Base-by-base conservation (phyloP, 2,113 vertebrate species). In the Prietella phreatophila region DNA sequence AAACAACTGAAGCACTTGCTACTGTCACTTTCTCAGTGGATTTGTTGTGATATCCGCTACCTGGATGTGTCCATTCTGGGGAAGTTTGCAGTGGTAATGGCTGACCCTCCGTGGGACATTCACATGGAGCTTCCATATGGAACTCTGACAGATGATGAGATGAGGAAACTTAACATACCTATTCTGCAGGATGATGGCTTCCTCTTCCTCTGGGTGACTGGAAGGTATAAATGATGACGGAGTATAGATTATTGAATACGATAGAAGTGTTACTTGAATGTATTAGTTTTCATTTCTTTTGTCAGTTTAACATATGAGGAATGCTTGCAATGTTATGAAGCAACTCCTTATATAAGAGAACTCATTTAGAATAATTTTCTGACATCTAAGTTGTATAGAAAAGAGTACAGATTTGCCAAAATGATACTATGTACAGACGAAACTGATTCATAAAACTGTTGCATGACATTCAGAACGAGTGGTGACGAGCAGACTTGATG, bases 41-140 rank as follows among this genome's bases (percentile, higher is more conserved):
- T 98, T 92, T 97, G 96, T 93, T 99, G 97, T 88, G 97, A 98
- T 88, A 98, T 98, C 88, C 97, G 97, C 47, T 98, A 94, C 93
- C 91, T 98, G 95, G 97, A 98, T 84, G 96, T 97, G 86, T 97
- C 97, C 91, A 97, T 97, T 92, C 93, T 98, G 95, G 97, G 97
- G 6, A 98, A 98, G 94, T 99, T 98, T 85, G 96, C 97, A 0
- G 97, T 99, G 90, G 97, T 99, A 92, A 99, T 99, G 97, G 97
- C 97, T 33, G 97, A 99, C 92, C 97, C 97, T 17, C 97, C 97
- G 0, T 99, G 97, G 97, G 97, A 99, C 89, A 99, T 98, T 91
- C 97, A 99, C 94, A 99, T 98, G 97, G 97, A 99, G 92, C 95
- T 98, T 80, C 97, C 97, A 2, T 98, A 99, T 58, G 97, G 97